Percentiles rank a stretch among this genome's conserved stretches.
These are phyloP conservation scores for Mnemiopsis leidyi DNA, from an alignment of 37 sponge, comb jelly and placozoan species.

Conservation along the genomic window DNA sequence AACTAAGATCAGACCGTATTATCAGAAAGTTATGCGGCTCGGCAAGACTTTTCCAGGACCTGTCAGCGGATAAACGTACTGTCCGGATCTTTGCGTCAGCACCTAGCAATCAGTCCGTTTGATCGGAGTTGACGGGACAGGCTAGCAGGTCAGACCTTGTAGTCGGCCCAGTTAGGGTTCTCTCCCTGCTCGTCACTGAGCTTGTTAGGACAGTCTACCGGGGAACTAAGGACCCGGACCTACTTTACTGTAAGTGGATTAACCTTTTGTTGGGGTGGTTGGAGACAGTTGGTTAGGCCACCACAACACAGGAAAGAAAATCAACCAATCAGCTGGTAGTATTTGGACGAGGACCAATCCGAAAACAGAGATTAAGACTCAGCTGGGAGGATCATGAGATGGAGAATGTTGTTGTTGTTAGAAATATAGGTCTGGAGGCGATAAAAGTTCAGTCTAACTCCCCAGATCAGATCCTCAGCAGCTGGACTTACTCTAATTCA, in stretches of 20 bases:
- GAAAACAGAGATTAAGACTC: not conserved
- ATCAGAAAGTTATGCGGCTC: not conserved
- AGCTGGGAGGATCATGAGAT: not conserved
- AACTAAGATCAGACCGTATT: too few relatives aligned
- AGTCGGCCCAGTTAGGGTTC: not conserved
- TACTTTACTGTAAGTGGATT: constrained; percentile 17
- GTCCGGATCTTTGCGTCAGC: not conserved
- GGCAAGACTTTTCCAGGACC: not conserved
- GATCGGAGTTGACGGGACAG: not conserved
- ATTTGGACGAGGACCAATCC: not conserved
- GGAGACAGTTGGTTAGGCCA: constrained; percentile 42
- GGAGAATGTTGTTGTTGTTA: not conserved
- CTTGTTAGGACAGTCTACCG: not conserved
- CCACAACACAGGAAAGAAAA: not conserved
- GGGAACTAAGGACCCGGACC: constrained; percentile 2
- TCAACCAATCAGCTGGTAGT: not conserved
- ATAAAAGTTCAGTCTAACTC: not conserved
- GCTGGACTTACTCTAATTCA: not conserved
- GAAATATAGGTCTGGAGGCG: not conserved
- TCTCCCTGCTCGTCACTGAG: not conserved
- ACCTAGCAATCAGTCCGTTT: not conserved
- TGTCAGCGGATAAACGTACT: not conserved
- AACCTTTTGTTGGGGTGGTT: constrained; percentile 26
- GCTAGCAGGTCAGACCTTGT: not conserved
- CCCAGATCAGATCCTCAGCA: not conserved